Base-by-base conservation (phyloP, 2,113 vertebrate species). In the Pagrus major region DNA sequence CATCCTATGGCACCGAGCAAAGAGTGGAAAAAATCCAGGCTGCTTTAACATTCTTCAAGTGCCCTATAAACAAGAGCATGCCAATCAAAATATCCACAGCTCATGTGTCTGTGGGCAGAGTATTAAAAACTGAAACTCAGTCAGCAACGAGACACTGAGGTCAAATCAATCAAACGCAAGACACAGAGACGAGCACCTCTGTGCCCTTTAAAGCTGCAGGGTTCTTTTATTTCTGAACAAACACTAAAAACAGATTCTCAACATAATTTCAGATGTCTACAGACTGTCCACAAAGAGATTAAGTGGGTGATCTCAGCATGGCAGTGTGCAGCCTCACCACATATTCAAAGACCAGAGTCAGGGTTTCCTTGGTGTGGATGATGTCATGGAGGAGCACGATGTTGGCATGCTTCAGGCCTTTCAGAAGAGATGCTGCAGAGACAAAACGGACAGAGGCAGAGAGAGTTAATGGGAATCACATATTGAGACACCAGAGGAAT, bases 371-470 rank as follows among this genome's bases (percentile, higher is more conserved):
- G 80, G 98, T 99, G 90, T 99, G 98, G 92, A 99, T 99, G 95
- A 99, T 99, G 91, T 99, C 97, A 92, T 99, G 98, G 85, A 99
- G 97, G 83, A 99, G 95, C 81, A 99, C 98, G 18, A 99, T 99
- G 88, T 99, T 99, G n/a, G 96, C 84, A 29, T 99, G 98, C 87
- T 99, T 99, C 86, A 99, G 88, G 93, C 97, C 98, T 95, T 99
- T 99, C 90, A 99, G 90, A 66, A 99, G 96, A 91, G 98, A 99
- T 4, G 97, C 98, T 99, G 94, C 41, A 79, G 92, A 95, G 4
- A 95, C 12, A 68, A 63, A 71, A 39, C 8, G 58, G 29, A 56
- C 20, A 55, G 49, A 65, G n/a, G 31, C 9, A 64, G 7, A 78
- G 60, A 78, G 60, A 46, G 67, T 61, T 59, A 21, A 25, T 16